Percentiles rank a stretch among this genome's conserved stretches.
phyloP scores from a whole-genome alignment of 1,140 invertebrate genomes.

The Notospermus geniculatus region DNA sequence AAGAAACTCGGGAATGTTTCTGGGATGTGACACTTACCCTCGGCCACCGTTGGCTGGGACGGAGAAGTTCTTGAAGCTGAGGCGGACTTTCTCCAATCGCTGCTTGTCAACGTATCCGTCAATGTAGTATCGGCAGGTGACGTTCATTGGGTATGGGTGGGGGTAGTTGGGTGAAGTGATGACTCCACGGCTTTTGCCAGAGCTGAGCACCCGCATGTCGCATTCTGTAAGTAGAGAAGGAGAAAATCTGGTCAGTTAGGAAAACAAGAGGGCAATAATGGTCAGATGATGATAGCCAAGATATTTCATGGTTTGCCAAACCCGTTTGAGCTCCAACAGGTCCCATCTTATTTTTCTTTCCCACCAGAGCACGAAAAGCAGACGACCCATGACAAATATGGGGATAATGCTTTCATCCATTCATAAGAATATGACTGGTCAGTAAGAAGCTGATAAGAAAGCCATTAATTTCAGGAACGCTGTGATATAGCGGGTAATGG shows the following conservation, averaged over 20 bases:
- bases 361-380: too few relatives aligned
- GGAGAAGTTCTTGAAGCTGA: slow-evolving; percentile 84
- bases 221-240: slow-evolving; percentile 66
- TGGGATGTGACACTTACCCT: background rate
- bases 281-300: too few relatives aligned
- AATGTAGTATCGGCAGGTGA: slow-evolving; percentile 95
- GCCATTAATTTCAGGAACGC: too few relatives aligned
- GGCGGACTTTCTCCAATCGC: slow-evolving; percentile 85
- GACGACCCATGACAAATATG: too few relatives aligned
- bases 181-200: slow-evolving; percentile 79
- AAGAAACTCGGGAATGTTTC: too few relatives aligned
- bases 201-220: slow-evolving; percentile 92
- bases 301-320: too few relatives aligned
- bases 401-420: too few relatives aligned
- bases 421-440: too few relatives aligned
- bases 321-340: too few relatives aligned
- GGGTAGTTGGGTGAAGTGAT: slow-evolving; percentile 96
- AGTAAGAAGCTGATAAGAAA: too few relatives aligned
- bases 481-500: too few relatives aligned
- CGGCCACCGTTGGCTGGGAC: slow-evolving; percentile 64
- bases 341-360: too few relatives aligned
- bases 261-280: background rate
- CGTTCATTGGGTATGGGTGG: slow-evolving; percentile 87
- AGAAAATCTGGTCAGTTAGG: slow-evolving; percentile 13
- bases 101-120: slow-evolving; percentile 95